Evolutionary conservation across 1,140 invertebrate species (phyloP).

Genomic region (Cecropterus lyciades): DNA sequence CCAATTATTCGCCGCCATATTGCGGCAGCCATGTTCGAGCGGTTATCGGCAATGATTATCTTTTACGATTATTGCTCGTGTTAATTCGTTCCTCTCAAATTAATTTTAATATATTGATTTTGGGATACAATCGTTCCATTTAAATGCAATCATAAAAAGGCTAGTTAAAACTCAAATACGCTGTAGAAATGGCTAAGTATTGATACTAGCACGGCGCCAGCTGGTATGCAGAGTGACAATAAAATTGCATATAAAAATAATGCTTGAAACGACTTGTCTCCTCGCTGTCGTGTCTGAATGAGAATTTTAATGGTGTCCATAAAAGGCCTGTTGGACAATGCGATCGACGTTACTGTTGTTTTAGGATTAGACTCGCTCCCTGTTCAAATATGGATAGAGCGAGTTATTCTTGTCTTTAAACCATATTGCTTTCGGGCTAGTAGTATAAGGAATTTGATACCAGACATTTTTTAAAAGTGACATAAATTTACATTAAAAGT

Average conservation of each 20-base stretch:
- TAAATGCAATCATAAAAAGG: slow-evolving; percentile 32
- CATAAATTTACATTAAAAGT: too few species aligned
- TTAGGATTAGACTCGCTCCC: slow-evolving; percentile 3
- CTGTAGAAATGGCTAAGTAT: slow-evolving; percentile 19
- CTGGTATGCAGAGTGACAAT: slow-evolving; percentile 2
- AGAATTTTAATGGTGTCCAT: slow-evolving; percentile 17
- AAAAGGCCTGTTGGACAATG: slow-evolving; percentile 25
- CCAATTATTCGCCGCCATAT: too few species aligned
- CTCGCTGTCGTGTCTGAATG: slow-evolving; percentile 16
- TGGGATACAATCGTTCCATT: slow-evolving; percentile 24
- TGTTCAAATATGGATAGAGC: not conserved
- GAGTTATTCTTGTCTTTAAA: not conserved
- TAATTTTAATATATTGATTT: slow-evolving; percentile 45
- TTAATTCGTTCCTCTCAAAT: slow-evolving; percentile 38
- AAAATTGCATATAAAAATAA: slow-evolving; percentile 30
- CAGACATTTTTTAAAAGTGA: too few species aligned
- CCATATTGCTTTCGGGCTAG: too few species aligned
- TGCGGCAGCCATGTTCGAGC: slow-evolving; percentile 48
- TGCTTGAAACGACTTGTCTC: slow-evolving; percentile 16
- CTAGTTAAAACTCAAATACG: slow-evolving; percentile 5
- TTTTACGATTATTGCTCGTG: slow-evolving; percentile 50
- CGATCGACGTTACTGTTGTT: slow-evolving; percentile 5
- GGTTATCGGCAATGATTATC: slow-evolving; percentile 53
- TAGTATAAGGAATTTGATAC: too few species aligned
- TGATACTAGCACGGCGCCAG: slow-evolving; percentile 27